Percentiles rank a stretch among this genome's conserved stretches.
Evolutionary conservation across 2,113 vertebrate genomes (phyloP).

Genomic region (Todiramphus chloris): DNA sequence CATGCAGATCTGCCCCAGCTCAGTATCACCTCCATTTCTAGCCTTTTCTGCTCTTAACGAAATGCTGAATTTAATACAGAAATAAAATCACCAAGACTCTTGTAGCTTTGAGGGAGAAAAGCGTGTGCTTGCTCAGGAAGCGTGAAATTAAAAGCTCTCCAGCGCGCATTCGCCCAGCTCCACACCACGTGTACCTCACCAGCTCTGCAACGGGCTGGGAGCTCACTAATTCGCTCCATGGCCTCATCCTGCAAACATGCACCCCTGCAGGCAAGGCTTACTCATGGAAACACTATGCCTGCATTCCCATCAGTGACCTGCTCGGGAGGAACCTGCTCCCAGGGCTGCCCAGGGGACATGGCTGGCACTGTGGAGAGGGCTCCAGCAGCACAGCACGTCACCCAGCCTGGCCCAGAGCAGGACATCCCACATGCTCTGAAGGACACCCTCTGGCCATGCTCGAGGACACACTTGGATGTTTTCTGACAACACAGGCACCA

Average conservation of each 20-base stretch:
- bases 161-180: neutral
- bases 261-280: constrained; percentile 33
- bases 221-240: constrained; percentile 14
- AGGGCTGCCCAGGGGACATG: neutral
- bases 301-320: neutral
- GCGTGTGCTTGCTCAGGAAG: constrained; percentile 1
- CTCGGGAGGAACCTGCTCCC: neutral
- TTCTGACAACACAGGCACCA: neutral
- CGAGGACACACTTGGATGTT: neutral
- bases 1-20: neutral
- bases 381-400: neutral
- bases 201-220: neutral
- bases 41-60: neutral
- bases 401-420: neutral
- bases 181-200: neutral
- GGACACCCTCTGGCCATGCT: constrained; percentile 7
- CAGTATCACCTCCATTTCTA: neutral
- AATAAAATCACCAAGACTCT: neutral
- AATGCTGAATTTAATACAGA: neutral
- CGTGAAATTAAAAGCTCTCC: constrained; percentile 29
- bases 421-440: neutral
- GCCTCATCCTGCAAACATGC: constrained; percentile 61
- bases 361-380: neutral
- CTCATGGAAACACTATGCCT: constrained; percentile 66
- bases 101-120: neutral